Evolutionary conservation across 2,113 vertebrate genomes (phyloP).

Genomic region (Gracilinanus agilis): DNA sequence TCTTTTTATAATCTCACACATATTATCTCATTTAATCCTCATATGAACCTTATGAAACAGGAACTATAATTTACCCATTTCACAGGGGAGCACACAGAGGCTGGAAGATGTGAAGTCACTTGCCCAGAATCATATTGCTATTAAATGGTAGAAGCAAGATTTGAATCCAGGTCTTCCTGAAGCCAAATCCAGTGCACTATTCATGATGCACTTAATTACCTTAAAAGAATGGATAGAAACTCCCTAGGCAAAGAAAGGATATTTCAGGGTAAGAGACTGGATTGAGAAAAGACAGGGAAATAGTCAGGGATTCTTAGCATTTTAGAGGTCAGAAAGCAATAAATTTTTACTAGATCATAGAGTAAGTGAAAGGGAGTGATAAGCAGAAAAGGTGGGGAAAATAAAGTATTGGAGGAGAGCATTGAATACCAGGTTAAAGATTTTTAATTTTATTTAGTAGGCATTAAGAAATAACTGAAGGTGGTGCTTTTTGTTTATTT

Average conservation of each 20-base stretch:
- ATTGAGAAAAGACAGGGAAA: neutral
- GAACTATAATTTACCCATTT: accelerated
- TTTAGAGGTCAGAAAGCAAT: neutral
- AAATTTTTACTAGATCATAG: neutral
- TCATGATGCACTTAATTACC: neutral
- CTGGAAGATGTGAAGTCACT: accelerated
- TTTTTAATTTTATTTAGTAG: neutral
- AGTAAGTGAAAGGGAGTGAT: neutral
- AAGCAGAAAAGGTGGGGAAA: neutral
- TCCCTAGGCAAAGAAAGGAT: neutral
- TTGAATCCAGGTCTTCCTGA: neutral
- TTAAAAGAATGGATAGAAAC: neutral
- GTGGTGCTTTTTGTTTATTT: neutral
- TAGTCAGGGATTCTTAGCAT: neutral
- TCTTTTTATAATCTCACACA: neutral
- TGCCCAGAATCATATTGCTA: neutral
- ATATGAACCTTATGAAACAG: accelerated
- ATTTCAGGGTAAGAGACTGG: neutral
- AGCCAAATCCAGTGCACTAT: neutral
- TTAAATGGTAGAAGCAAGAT: neutral
- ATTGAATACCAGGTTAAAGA: neutral
- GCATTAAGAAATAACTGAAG: neutral
- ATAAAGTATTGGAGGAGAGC: neutral
- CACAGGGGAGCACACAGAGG: neutral
- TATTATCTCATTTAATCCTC: neutral